A percentile compares a stretch with the other conserved stretches of the same genome.
Evolutionary conservation across 2,113 vertebrate genomes (phyloP).

Genomic region (Trichechus manatus): DNA sequence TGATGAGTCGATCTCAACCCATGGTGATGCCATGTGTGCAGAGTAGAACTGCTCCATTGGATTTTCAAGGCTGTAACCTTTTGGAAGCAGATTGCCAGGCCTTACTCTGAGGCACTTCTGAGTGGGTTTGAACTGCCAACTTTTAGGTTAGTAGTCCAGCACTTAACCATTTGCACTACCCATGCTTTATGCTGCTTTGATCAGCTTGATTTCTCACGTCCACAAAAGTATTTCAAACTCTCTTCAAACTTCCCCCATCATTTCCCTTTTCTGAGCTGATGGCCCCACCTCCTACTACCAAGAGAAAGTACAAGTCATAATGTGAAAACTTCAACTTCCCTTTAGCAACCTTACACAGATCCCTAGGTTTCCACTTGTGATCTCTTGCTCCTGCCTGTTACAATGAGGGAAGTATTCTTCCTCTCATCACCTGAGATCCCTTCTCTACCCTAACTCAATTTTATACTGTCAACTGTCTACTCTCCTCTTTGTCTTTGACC

Average conservation of each 20-base stretch:
- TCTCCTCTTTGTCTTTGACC: neutral
- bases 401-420: neutral
- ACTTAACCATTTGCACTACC: neutral
- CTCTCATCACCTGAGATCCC: neutral
- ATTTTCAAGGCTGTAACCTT: neutral
- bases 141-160: neutral
- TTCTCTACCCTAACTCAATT: neutral
- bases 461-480: neutral
- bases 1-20: neutral
- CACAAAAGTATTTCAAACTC: neutral
- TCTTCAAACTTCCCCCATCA: constrained; percentile 11
- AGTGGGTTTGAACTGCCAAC: neutral
- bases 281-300: neutral
- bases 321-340: neutral
- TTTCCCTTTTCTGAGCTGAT: constrained; percentile 12
- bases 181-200: neutral
- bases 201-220: neutral
- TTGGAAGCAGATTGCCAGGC: neutral
- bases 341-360: neutral
- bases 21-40: neutral
- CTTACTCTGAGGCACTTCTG: neutral
- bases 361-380: neutral
- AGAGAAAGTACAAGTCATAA: neutral
- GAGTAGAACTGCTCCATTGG: neutral
- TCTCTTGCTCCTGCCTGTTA: neutral